Evolutionary conservation across 2,888 invertebrate species (phyloP), one percentile per base, ranked within the genome.

Genomic region (Drosophila dives): DNA sequence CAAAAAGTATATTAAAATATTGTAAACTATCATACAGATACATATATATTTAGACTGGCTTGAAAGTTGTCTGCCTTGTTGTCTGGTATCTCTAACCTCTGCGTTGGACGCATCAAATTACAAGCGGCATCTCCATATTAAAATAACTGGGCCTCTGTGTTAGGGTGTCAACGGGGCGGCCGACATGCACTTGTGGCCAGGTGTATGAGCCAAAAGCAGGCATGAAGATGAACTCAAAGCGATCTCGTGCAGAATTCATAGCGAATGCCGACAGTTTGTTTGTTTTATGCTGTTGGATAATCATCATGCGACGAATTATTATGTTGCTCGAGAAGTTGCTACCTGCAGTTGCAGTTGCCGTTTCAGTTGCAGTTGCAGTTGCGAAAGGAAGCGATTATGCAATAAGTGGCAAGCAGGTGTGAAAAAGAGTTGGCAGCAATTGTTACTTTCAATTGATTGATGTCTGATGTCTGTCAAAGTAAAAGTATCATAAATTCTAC

Each of bases 61-160:
- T 51, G 78, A 77, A 86, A 86, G 83, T 86, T 74, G 81, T 66
- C 78, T 74, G 63, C 70, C 61, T 62, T 50, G 77, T 49, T 66
- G 64, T 56, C 72, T 64, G 58, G 34, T 62, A 54, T 15, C 48
- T 15, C n/a, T 26, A 42, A 45, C 33, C n/a, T 6, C 20, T 38
- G 26, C 29, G 42, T 23, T 54, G 45, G 38, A 50, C 12, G 89
- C 80, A 87, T 89, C 75, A 75, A 75, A 85, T 86, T 89, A 80
- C 82, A 77, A 53, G 66, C 55, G 56, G 26, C 63, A 69, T 64
- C 66, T 53, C 17, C 20, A 65, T 53, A 54, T 29, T 40, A 32
- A 55, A 40, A 40, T 75, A 88, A 86, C 72, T 86, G 75, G 89
- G 89, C 72, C 82, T 75, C 45, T 85, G 81, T 88, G 84, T 85